Evolutionary conservation across 2,888 invertebrate species (phyloP).

Genomic region (Macrosiphum euphorbiae): DNA sequence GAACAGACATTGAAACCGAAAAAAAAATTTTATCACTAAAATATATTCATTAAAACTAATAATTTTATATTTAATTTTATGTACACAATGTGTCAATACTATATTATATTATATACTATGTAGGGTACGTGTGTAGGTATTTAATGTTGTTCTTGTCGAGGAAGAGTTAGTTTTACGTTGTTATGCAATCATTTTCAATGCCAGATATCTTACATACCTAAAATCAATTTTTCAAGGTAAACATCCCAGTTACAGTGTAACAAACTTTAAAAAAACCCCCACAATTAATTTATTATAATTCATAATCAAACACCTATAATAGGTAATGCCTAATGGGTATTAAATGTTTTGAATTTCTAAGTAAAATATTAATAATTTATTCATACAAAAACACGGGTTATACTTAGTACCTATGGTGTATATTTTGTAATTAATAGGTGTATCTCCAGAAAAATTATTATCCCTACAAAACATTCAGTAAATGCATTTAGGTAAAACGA

Average conservation of each 20-base stretch:
- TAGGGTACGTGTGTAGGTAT: neutral
- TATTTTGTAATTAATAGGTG: neutral
- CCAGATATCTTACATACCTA: neutral
- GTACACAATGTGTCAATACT: neutral
- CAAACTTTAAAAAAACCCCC: neutral
- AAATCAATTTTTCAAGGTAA: neutral
- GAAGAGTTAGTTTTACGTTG: neutral
- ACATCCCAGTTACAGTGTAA: neutral
- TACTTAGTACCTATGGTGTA: neutral
- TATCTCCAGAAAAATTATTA: neutral
- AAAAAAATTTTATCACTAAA: neutral
- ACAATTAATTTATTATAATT: neutral
- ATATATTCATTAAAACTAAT: neutral
- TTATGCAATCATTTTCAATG: slow-evolving; percentile 12
- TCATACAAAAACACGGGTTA: neutral
- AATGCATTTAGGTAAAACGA: neutral
- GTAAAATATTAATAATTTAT: neutral
- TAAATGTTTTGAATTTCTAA: neutral
- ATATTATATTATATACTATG: too few relatives aligned
- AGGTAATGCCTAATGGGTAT: neutral
- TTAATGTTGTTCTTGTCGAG: neutral
- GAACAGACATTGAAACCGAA: neutral
- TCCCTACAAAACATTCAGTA: neutral
- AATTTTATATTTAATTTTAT: neutral
- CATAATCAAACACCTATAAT: neutral